Conservation (phyloP, 1,140 invertebrate genomes). For the Ostrea edulis region DNA sequence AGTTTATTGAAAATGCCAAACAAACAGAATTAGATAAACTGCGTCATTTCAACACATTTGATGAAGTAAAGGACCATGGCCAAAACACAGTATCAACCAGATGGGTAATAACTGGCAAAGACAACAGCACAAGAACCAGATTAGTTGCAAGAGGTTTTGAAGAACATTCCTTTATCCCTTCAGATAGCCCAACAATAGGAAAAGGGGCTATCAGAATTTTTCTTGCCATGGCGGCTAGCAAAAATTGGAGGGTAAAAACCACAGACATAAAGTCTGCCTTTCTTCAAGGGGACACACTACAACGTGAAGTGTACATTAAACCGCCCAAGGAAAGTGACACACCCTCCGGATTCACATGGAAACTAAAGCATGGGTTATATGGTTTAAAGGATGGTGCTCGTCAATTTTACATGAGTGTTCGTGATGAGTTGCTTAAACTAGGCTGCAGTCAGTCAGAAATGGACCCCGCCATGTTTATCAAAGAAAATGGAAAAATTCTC, state of each 20-base stretch:
- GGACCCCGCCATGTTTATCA: conserved; percentile 47
- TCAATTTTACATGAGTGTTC: conserved; percentile 60
- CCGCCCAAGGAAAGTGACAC: conserved; percentile 53
- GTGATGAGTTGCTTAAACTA: conserved; percentile 48
- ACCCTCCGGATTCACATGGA: conserved; percentile 51
- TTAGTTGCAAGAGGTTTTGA: conserved; percentile 61
- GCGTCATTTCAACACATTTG: conserved; percentile 51
- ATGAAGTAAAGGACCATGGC: conserved; percentile 50
- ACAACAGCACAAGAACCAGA: conserved; percentile 50
- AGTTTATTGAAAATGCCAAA: conserved; percentile 1
- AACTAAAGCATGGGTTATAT: conserved; percentile 59
- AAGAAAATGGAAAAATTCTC: conserved; percentile 1
- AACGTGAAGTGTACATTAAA: conserved; percentile 55
- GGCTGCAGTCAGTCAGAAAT: conserved; percentile 49
- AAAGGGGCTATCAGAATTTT: conserved; percentile 58
- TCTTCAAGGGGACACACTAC: no score
- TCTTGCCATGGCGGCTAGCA: conserved; percentile 48
- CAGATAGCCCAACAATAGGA: conserved; percentile 56
- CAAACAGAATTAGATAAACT: conserved; percentile 47
- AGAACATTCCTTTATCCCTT: conserved; percentile 50
- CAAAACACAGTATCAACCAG: conserved; percentile 53
- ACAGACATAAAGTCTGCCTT: conserved; percentile 59
- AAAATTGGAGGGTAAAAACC: conserved; percentile 55
- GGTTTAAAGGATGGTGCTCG: conserved; percentile 57
- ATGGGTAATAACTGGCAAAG: conserved; percentile 56